Percentiles rank a stretch among this genome's conserved stretches.
Conservation (phyloP, 1,140 invertebrate genomes). For the Solenopsis fugax region DNA sequence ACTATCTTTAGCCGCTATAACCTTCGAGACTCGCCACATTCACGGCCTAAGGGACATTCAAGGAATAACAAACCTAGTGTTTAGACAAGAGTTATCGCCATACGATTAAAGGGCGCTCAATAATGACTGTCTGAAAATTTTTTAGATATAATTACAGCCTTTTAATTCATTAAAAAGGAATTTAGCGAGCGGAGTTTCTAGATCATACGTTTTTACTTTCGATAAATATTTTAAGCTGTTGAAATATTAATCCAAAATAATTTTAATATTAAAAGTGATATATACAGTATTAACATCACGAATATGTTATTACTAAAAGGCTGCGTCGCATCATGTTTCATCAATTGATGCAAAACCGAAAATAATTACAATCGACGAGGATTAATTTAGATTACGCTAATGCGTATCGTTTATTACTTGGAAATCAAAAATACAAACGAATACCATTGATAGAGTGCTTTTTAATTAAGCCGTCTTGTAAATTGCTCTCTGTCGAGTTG, state of each 20-base stretch:
- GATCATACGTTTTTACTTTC: constrained; percentile 25
- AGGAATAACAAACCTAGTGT: constrained; percentile 54
- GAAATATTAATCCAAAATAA: constrained; percentile 38
- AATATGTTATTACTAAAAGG: constrained; percentile 47
- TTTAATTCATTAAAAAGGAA: not conserved
- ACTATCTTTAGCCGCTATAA: constrained; percentile 80
- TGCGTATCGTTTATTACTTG: constrained; percentile 61
- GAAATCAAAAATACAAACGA: constrained; percentile 66
- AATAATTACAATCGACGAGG: constrained; percentile 58
- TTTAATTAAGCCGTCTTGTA: constrained; percentile 65
- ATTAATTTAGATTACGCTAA: constrained; percentile 66
- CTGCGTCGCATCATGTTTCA: constrained; percentile 38
- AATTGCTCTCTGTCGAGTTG: constrained; percentile 63
- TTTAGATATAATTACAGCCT: not conserved
- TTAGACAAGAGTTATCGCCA: constrained; percentile 43
- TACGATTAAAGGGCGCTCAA: not conserved
- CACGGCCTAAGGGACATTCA: constrained; percentile 70
- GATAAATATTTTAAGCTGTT: constrained; percentile 27
- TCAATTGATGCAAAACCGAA: constrained; percentile 58
- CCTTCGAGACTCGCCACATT: constrained; percentile 68
- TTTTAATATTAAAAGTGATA: constrained; percentile 47
- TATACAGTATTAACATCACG: constrained; percentile 39
- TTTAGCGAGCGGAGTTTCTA: not conserved
- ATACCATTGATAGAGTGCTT: constrained; percentile 62
- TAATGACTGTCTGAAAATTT: not conserved